A percentile compares a stretch with the other conserved stretches of the same genome.
Conservation (phyloP, 2,888 invertebrate species). For the Mesorhabditis belari region DNA sequence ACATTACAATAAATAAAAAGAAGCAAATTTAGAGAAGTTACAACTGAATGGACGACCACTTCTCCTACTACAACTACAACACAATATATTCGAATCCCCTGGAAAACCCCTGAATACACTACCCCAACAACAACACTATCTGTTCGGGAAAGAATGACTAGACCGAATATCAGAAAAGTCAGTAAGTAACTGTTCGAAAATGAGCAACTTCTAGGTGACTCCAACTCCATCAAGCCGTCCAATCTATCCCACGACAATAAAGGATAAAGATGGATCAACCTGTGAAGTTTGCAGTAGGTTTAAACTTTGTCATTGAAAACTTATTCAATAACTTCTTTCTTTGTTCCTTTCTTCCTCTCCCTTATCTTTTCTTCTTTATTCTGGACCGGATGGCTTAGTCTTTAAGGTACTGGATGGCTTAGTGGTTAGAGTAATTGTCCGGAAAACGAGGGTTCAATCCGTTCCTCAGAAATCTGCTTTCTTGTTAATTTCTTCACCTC, state of each 20-base stretch:
- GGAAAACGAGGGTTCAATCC: too few species aligned
- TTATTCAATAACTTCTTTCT: conserved; percentile 1
- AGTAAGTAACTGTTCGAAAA: not conserved
- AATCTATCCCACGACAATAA: not conserved
- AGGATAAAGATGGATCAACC: not conserved
- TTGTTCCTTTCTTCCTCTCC: not conserved
- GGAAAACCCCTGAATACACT: conserved; percentile 2
- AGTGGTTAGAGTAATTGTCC: too few species aligned
- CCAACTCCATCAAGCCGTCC: not conserved
- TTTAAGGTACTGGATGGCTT: too few species aligned
- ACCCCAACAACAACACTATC: conserved; percentile 1
- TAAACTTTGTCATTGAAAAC: not conserved
- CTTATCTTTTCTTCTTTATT: too few species aligned
- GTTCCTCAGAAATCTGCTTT: too few species aligned
- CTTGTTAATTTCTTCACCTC: too few species aligned
- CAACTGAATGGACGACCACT: conserved; percentile 1
- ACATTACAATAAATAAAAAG: too few species aligned
- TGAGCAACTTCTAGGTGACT: not conserved
- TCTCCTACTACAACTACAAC: conserved; percentile 1
- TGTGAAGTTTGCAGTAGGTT: not conserved
- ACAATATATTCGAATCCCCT: conserved; percentile 1
- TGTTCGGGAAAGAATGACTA: not conserved
- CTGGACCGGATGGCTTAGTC: too few species aligned
- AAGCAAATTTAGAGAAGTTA: not conserved
- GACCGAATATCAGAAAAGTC: not conserved